phyloP scores from a whole-genome alignment of 1,140 invertebrate species.

The Coelopa frigida region DNA sequence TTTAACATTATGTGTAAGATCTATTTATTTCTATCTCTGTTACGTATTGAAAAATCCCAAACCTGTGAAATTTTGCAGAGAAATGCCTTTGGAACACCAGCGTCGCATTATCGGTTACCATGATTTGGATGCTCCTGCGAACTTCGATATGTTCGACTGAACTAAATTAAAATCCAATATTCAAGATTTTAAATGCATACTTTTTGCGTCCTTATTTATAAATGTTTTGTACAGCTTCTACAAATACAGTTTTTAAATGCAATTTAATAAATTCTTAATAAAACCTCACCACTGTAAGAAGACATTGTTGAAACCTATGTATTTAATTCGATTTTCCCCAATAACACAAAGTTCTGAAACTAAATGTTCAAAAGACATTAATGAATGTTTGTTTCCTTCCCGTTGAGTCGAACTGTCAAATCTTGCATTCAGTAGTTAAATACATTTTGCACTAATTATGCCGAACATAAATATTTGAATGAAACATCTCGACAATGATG shows the following conservation, averaged over 20 bases:
- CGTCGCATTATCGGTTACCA: slow-evolving; percentile 45
- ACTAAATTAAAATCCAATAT: slow-evolving; percentile 9
- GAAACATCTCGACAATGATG: neutral
- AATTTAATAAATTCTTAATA: too few relatives aligned
- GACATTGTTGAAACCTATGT: too few relatives aligned
- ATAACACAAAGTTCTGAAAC: too few relatives aligned
- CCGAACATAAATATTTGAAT: neutral
- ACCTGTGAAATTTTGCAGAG: slow-evolving; percentile 46
- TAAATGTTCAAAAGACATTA: neutral
- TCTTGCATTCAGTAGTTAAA: neutral
- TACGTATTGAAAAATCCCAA: too few relatives aligned
- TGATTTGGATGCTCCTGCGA: slow-evolving; percentile 44
- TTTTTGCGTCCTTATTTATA: too few relatives aligned
- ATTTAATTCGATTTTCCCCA: too few relatives aligned
- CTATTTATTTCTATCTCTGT: too few relatives aligned
- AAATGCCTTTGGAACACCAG: slow-evolving; percentile 44
- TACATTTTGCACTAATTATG: neutral
- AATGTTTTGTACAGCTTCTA: too few relatives aligned
- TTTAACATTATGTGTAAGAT: slow-evolving; percentile 10
- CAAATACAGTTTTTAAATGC: too few relatives aligned
- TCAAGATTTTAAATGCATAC: too few relatives aligned
- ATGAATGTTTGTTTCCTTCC: neutral
- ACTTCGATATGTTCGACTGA: slow-evolving; percentile 45
- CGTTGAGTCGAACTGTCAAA: neutral
- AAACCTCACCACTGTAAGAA: too few relatives aligned